Conservation (phyloP, 2,888 invertebrate genomes). For the Nemurella pictetii region DNA sequence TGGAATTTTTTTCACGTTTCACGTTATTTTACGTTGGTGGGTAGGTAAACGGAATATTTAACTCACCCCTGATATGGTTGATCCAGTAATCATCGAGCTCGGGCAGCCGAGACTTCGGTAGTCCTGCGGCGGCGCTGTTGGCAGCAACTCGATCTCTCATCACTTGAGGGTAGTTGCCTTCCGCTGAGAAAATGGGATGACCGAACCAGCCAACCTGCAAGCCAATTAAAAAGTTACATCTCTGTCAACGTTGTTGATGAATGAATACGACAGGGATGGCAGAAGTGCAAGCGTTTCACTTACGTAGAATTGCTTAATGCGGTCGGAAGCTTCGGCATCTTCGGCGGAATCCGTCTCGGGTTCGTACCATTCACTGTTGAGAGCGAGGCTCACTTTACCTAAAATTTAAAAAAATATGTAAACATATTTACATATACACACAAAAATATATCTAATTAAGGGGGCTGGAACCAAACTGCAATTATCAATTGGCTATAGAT, state of each 20-base stretch:
- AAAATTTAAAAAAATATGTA: background rate
- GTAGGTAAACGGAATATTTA: too few relatives aligned
- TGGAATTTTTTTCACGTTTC: background rate
- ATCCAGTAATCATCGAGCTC: constrained; percentile 60
- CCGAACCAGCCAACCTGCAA: constrained; percentile 55
- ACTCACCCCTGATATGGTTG: constrained; percentile 52
- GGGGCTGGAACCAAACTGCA: too few relatives aligned
- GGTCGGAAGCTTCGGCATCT: constrained; percentile 29
- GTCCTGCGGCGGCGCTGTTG: constrained; percentile 53
- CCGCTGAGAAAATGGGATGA: constrained; percentile 54
- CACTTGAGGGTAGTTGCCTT: constrained; percentile 57
- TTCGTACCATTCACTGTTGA: constrained; percentile 32
- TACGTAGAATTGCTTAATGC: constrained; percentile 14
- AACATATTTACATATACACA: too few relatives aligned
- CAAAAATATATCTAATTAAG: too few relatives aligned
- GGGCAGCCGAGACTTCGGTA: constrained; percentile 54
- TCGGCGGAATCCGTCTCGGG: constrained; percentile 29
- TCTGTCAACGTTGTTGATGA: background rate
- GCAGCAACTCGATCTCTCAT: constrained; percentile 53
- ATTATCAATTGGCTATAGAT: too few relatives aligned
- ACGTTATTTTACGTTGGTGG: background rate
- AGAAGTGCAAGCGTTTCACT: too few relatives aligned
- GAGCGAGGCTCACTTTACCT: constrained; percentile 36
- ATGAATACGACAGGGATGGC: background rate
- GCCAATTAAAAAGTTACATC: constrained; percentile 35